Conservation (phyloP, 2,113 vertebrate species). For the Larimichthys polyactis region DNA sequence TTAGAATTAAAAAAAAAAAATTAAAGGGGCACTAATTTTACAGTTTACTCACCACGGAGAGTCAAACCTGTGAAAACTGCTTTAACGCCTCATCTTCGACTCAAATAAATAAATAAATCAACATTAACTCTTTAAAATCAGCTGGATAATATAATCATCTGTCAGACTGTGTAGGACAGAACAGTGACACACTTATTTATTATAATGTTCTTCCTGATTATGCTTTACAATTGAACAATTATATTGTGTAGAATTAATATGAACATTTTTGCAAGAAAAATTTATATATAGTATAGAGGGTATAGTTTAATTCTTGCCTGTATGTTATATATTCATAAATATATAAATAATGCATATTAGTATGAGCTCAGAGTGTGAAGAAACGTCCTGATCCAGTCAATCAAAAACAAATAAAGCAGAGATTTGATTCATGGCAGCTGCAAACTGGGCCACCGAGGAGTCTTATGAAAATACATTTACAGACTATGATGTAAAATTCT, state of each 20-base stretch:
- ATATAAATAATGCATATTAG: background rate
- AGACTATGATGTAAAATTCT: constrained; percentile 1
- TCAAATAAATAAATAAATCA: too few species aligned
- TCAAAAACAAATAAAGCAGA: background rate
- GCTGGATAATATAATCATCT: too few species aligned
- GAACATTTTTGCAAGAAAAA: too few species aligned
- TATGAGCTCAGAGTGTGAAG: background rate
- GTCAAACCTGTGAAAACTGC: background rate
- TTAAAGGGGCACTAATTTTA: background rate
- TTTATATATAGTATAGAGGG: too few species aligned
- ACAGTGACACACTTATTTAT: too few species aligned
- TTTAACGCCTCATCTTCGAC: background rate
- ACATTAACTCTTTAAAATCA: too few species aligned
- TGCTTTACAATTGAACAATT: too few species aligned
- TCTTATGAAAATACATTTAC: constrained; percentile 26
- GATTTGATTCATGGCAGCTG: background rate
- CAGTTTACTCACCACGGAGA: background rate
- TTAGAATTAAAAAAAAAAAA: too few species aligned
- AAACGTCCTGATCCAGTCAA: background rate
- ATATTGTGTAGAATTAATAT: too few species aligned
- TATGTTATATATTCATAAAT: too few species aligned
- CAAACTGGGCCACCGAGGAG: constrained; percentile 25
- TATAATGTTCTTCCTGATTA: background rate
- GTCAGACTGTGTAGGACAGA: too few species aligned
- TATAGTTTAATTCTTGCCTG: background rate